phyloP scores from a whole-genome alignment of 2,797 vertebrate genomes.

The Sebastes hubbsi region DNA sequence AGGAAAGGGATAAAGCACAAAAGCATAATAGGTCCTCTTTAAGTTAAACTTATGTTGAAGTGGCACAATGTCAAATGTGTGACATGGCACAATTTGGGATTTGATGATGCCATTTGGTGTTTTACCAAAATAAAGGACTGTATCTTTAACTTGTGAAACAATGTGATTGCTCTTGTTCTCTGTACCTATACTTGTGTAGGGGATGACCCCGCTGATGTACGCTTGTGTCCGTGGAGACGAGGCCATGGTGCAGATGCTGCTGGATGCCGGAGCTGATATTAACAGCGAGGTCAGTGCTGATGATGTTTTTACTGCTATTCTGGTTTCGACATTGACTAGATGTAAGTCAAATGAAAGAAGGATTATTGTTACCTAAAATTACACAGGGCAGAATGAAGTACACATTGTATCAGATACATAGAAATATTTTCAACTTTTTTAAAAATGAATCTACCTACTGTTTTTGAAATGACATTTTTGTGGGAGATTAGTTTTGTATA shows the following conservation, averaged over 20 bases:
- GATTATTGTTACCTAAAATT: not conserved
- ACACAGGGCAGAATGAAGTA: not conserved
- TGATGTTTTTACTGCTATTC: constrained; percentile 23
- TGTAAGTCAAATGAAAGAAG: constrained; percentile 1
- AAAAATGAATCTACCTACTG: not conserved
- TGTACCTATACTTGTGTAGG: constrained; percentile 44
- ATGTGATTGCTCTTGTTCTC: not conserved
- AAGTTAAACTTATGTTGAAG: not conserved
- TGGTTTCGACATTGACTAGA: not conserved
- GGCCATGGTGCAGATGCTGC: constrained; percentile 99
- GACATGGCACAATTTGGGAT: not conserved
- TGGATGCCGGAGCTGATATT: constrained; percentile 96
- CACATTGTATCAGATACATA: not conserved
- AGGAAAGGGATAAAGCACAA: too few relatives aligned
- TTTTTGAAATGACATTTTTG: not conserved
- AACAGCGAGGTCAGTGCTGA: constrained; percentile 92
- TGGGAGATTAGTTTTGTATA: not conserved
- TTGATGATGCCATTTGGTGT: not conserved
- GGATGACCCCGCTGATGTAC: constrained; percentile 98
- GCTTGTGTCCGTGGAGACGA: constrained; percentile 97
- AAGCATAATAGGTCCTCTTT: too few relatives aligned
- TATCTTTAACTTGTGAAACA: not conserved
- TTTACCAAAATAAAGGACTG: not conserved
- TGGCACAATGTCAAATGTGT: not conserved
- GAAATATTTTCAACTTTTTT: not conserved